Percentiles rank a stretch among this genome's conserved stretches.
Evolutionary conservation across 1,140 invertebrate genomes (phyloP).

Genomic region (Neuroterus valhalla): DNA sequence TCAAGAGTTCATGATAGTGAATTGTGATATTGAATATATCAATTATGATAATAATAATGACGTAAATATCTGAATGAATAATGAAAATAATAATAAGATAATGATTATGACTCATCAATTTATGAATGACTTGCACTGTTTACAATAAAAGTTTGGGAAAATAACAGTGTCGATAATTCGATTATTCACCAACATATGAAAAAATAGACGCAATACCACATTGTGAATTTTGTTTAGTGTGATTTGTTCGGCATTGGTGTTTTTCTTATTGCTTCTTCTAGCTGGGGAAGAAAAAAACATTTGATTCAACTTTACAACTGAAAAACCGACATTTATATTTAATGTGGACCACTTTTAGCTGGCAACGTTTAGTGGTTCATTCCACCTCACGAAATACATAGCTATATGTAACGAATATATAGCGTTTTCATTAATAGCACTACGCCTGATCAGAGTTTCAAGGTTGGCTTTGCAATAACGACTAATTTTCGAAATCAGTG

Average conservation of each 20-base stretch:
- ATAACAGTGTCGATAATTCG: conserved; percentile 2
- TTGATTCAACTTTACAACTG: too few relatives aligned
- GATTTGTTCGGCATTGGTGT: neutral
- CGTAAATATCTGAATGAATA: neutral
- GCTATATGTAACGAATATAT: too few relatives aligned
- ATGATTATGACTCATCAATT: neutral
- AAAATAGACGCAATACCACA: neutral
- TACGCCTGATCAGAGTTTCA: too few relatives aligned
- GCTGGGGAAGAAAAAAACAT: too few relatives aligned
- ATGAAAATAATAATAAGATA: neutral
- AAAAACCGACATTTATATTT: too few relatives aligned
- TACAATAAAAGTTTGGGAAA: too few relatives aligned
- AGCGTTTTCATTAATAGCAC: too few relatives aligned
- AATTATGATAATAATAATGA: neutral
- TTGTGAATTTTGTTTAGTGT: neutral
- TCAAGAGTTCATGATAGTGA: neutral
- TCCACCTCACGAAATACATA: too few relatives aligned
- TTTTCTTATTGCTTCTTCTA: neutral
- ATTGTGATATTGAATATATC: neutral
- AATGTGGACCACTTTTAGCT: too few relatives aligned
- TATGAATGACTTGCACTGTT: neutral
- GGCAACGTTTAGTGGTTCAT: too few relatives aligned
- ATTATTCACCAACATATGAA: neutral
- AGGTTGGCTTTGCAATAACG: too few relatives aligned
- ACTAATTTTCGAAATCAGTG: too few relatives aligned